Evolutionary conservation across 2,797 vertebrate genomes (phyloP), one percentile per base, ranked within the genome.

Genomic region (Ispidina lecontei): DNA sequence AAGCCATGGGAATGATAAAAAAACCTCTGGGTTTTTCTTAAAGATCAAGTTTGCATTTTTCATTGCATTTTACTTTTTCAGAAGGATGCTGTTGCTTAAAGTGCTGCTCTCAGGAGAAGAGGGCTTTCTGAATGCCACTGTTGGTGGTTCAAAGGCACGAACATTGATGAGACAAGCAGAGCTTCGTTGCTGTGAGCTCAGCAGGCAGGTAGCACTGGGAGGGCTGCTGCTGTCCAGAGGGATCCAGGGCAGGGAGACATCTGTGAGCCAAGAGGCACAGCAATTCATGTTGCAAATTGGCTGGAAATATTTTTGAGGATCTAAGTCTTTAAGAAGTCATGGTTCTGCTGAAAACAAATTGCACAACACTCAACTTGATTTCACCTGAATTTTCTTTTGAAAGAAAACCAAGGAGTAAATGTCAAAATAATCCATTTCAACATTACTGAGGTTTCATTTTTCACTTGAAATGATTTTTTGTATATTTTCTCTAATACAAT

Each of bases 351-450:
- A 80, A 91, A 59, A 3, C 18, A 75, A 85, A 62, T n/a, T 41
- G 29, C 19, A 28, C 0, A 0, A 28, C 21, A 20, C 54, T 63
- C 46, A 58, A 29, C n/a, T 74, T 80, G 18, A 31, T 94, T 93
- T 89, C 54, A 75, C 17, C 31, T 51, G 55, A 71, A 43, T 89
- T 68, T 79, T 46, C 51, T 89, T 87, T 84, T 46, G 46, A 87
- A 90, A 83, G 72, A 89, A 82, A 84, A 54, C 5, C 15, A 46
- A 76, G 46, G 7, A 46, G 37, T 87, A 90, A 77, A 43, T 35
- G 69, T 87, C 78, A 83, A 90, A 93, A 89, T 59, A 83, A 89
- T 71, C 29, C 6, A 44, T 93, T 95, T 95, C 78, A 68, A 80
- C 9, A 44, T 95, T 80, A 12, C 47, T 62, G 31, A 22, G 21